Base-by-base conservation (phyloP, 2,797 vertebrate genomes). In the Triplophysa bombifrons region DNA sequence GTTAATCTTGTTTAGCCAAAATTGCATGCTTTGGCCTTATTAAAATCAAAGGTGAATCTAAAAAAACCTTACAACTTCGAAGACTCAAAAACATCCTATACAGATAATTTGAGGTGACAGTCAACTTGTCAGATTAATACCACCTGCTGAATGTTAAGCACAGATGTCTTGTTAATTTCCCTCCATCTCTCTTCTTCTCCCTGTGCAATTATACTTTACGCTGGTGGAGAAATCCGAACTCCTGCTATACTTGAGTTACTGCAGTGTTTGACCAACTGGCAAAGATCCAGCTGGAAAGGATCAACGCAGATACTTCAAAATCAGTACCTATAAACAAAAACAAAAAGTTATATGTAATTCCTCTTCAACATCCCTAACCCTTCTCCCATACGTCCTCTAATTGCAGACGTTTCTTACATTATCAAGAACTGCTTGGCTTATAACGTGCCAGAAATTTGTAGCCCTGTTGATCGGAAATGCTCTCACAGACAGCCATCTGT, bases 401-500 rank as follows among this genome's bases (percentile, higher is more conserved):
- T 17, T 14, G 58, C 56, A 64, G 48, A 72, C 22, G 12, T 58
- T 60, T 48, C 7, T 12, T 56, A 46, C 27, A 19, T n/a, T 72
- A 66, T 80, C 22, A 56, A 30, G 50, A 61, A 25, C 55, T 55
- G 0, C 48, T 66, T 22, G 16, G 13, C 20, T 65, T 80, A 44
- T 44, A 25, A 48, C 51, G 56, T 71, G 51, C 71, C 46, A 72
- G 25, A 76, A 65, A 73, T 60, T 48, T 51, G 70, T 53, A 61
- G 17, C 30, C 56, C 67, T 60, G 20, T 64, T 76, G 61, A 68
- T 64, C 55, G 60, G 75, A 81, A 74, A 60, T n/a, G 20, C 46
- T 67, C 44, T 80, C 61, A 65, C 74, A 66, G 58, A 72, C 72
- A 60, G 68, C 80, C 69, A 80, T 81, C 78, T 55, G 66, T 80